Conservation (phyloP, 2,113 vertebrate genomes). For the Saccopteryx leptura region DNA sequence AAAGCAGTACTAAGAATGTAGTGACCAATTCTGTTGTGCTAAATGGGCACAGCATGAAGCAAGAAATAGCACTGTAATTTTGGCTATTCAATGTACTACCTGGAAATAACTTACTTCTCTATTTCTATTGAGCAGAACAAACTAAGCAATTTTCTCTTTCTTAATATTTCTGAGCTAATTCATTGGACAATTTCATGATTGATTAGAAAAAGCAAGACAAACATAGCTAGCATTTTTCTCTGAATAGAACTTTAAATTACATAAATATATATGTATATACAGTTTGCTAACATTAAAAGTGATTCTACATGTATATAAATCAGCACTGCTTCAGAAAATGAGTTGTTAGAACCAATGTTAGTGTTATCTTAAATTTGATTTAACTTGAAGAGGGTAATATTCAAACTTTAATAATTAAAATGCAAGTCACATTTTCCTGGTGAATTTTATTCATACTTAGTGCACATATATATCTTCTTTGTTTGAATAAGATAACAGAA, state of each 20-base stretch:
- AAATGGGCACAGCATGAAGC: conserved; percentile 88
- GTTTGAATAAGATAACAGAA: conserved; percentile 53
- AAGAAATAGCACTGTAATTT: conserved; percentile 88
- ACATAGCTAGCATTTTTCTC: conserved; percentile 13
- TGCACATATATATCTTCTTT: background rate
- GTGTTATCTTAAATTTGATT: conserved; percentile 43
- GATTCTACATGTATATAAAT: conserved; percentile 1
- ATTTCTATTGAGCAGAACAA: conserved; percentile 19
- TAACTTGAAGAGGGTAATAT: conserved; percentile 7
- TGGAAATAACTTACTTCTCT: conserved; percentile 58
- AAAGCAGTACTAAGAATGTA: conserved; percentile 90
- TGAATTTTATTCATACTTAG: conserved; percentile 32
- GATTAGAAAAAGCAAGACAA: conserved; percentile 64
- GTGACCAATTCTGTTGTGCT: conserved; percentile 85
- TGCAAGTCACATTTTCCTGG: conserved; percentile 43
- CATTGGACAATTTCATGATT: conserved; percentile 20
- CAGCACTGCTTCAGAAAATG: conserved; percentile 51
- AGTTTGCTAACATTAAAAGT: conserved; percentile 19
- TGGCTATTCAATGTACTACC: conserved; percentile 49
- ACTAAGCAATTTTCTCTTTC: conserved; percentile 45
- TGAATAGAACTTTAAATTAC: conserved; percentile 34
- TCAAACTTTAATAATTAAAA: conserved; percentile 43
- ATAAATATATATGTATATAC: background rate
- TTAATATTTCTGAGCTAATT: conserved; percentile 16
- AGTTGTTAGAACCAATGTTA: background rate